These are phyloP conservation scores for Drosophila macrospina DNA, from an alignment of 2,888 invertebrate species.

Conservation along the genomic window DNA sequence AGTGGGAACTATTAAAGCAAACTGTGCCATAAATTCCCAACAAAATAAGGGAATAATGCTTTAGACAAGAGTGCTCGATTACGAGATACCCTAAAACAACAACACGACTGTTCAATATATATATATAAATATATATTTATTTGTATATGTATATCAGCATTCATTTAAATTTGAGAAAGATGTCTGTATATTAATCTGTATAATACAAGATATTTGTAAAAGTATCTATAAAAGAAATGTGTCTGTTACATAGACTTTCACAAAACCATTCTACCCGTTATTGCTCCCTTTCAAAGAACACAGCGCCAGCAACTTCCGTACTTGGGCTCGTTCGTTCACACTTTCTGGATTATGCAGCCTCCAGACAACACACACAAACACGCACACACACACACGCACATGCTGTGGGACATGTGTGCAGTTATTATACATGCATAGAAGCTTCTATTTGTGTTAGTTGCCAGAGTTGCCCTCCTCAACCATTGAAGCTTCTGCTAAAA, in stretches of 20 bases:
- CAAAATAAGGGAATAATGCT: slow-evolving; percentile 1
- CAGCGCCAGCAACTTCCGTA: slow-evolving; percentile 67
- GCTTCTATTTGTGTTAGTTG: slow-evolving; percentile 49
- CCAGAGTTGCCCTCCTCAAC: slow-evolving; percentile 5
- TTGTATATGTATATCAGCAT: too few species aligned
- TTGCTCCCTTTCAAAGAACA: background rate
- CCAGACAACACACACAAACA: slow-evolving; percentile 14
- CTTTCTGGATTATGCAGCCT: slow-evolving; percentile 68
- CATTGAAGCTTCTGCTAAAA: slow-evolving; percentile 17
- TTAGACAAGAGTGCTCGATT: background rate
- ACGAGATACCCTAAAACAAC: background rate
- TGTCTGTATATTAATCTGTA: too few species aligned
- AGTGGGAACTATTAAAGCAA: slow-evolving; percentile 40
- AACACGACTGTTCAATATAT: background rate
- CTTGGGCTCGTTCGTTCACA: slow-evolving; percentile 64
- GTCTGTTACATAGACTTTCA: background rate
- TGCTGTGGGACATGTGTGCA: background rate
- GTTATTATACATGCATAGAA: slow-evolving; percentile 12
- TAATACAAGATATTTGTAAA: too few species aligned
- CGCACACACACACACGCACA: background rate
- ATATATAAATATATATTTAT: too few species aligned
- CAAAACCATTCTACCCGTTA: background rate
- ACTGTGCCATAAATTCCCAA: slow-evolving; percentile 57
- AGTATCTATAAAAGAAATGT: too few species aligned
- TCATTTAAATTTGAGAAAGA: too few species aligned